Evolutionary conservation across 2,888 invertebrate genomes (phyloP), one percentile per base, ranked within the genome.

Genomic region (Osedax fenrisi): DNA sequence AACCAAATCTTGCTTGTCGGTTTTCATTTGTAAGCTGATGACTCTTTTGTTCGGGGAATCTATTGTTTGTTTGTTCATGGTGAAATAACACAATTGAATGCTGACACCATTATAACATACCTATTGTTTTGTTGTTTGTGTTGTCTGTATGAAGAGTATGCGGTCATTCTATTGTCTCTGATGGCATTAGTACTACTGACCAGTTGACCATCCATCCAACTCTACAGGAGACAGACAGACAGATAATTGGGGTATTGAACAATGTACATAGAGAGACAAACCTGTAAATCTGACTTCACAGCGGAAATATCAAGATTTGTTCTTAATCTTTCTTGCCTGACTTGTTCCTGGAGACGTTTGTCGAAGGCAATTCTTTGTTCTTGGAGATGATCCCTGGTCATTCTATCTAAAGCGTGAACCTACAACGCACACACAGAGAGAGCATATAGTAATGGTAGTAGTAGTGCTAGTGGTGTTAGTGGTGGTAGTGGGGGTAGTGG

Each of bases 281-380:
- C n/a, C 41, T 41, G 41, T 41, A 41, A 17, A 17, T 41, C 41
- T 10, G 41, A 41, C 41, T 41, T 41, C 17, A 41, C 41, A 10
- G 41, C 5, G 17, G 41, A 41, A 17, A 41, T 41, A 74, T 2
- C 87, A 86, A 73, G 83, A n/a, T n/a, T n/a, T n/a, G n/a, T n/a
- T n/a, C n/a, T n/a, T n/a, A n/a, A n/a, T 80, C 77, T 87, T 83
- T 81, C 88, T 86, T 69, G 88, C 0, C 66, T n/a, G 5, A n/a
- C 26, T 3, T 73, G 61, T 3, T 25, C 88, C 85, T 78, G 88
- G 87, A 61, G 89, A 89, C 79, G 90, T 85, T 89, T 89, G 74
- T 88, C 82, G 80, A 89, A 89, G 74, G 88, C 84, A 0, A 87
- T 87, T 78, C 89, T 86, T 80, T 89, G 89, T 0, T 87, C 87